Conservation (phyloP, 2,113 vertebrate species). For the Pogona vitticeps region DNA sequence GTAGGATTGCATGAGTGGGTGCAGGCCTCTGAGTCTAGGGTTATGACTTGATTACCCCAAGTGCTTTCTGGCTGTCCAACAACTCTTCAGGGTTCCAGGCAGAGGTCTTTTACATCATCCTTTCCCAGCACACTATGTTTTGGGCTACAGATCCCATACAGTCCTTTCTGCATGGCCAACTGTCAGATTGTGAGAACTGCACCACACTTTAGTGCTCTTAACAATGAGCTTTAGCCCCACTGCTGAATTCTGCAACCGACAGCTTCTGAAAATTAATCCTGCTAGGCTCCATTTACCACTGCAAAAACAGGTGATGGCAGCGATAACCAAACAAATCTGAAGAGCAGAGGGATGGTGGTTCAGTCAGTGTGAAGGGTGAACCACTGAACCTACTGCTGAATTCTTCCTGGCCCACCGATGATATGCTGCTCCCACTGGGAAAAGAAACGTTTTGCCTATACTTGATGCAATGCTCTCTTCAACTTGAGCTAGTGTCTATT, state of each 20-base stretch:
- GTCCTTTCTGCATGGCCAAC: not conserved
- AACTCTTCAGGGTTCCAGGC: not conserved
- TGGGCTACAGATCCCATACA: not conserved
- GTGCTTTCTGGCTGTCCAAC: not conserved
- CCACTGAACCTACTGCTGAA: not conserved
- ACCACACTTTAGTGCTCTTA: too few species aligned
- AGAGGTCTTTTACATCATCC: not conserved
- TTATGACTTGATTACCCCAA: too few species aligned
- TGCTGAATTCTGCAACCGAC: too few species aligned
- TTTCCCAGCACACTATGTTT: not conserved
- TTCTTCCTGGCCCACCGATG: not conserved
- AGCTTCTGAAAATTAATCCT: not conserved
- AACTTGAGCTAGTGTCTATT: not conserved
- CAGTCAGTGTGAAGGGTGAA: not conserved
- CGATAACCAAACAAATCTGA: not conserved
- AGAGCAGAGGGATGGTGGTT: not conserved
- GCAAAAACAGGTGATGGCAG: not conserved
- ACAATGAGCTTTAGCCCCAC: not conserved
- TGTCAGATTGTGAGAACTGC: not conserved
- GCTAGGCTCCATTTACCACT: not conserved
- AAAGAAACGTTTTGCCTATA: too few species aligned
- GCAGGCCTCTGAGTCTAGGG: not conserved
- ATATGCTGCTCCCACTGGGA: too few species aligned
- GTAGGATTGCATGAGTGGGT: too few species aligned
- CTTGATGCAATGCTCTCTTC: too few species aligned